Conservation (phyloP, 2,113 vertebrate species). For the Leiothrix lutea region DNA sequence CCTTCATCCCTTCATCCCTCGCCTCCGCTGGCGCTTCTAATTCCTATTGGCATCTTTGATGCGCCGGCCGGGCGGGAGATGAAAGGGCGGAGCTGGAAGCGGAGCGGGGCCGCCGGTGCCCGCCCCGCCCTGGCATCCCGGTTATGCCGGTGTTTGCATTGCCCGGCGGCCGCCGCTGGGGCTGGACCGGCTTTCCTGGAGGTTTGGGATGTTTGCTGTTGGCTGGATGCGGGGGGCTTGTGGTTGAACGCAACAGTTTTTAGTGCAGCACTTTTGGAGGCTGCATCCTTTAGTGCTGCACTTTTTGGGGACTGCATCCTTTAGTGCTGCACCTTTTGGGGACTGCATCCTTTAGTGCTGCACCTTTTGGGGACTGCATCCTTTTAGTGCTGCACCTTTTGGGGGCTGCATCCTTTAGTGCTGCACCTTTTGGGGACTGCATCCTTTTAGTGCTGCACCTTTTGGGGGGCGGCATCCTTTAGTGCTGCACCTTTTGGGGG, state of each 20-base stretch:
- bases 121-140: background rate
- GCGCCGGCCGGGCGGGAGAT: slow-evolving; percentile 13
- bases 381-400: too few relatives aligned
- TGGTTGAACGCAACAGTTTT: background rate
- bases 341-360: background rate
- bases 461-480: background rate
- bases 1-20: background rate
- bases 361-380: background rate
- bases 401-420: background rate
- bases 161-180: background rate
- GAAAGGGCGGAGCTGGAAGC: background rate
- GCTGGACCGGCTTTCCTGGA: background rate
- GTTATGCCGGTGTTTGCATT: background rate
- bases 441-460: background rate
- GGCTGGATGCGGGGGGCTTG: background rate
- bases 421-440: background rate
- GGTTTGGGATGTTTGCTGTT: background rate
- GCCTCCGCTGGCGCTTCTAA: slow-evolving; percentile 21
- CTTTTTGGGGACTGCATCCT: background rate
- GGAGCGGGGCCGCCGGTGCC: background rate
- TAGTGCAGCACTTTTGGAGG: accelerated
- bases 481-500: accelerated
- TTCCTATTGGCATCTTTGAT: slow-evolving; percentile 56
- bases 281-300: background rate
- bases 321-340: background rate